Conservation (phyloP, 2,888 invertebrate species). For the Epinotia nisella region DNA sequence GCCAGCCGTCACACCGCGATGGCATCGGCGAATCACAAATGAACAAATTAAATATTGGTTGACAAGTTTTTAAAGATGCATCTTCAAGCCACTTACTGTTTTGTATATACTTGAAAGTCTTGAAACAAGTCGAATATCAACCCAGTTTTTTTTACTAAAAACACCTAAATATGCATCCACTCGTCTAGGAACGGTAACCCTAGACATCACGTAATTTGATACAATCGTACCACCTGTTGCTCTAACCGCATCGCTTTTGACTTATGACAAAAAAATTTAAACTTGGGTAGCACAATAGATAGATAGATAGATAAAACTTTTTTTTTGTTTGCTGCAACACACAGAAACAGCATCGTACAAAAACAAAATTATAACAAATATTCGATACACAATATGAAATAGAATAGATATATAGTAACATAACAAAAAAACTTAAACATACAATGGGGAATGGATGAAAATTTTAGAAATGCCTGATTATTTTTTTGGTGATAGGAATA, state of each 20-base stretch:
- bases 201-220: slow-evolving; percentile 64
- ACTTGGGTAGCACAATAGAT: slow-evolving; percentile 59
- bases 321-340: too few relatives aligned
- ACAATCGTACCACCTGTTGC: slow-evolving; percentile 67
- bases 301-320: too few relatives aligned
- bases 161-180: slow-evolving; percentile 47
- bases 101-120: neutral
- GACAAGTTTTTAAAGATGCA: neutral
- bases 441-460: too few relatives aligned
- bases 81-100: neutral
- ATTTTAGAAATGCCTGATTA: too few relatives aligned
- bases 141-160: slow-evolving; percentile 38
- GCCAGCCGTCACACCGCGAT: slow-evolving; percentile 18
- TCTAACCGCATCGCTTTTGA: slow-evolving; percentile 63
- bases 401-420: too few relatives aligned
- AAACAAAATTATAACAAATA: too few relatives aligned
- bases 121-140: neutral
- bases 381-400: too few relatives aligned
- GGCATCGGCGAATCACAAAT: slow-evolving; percentile 2
- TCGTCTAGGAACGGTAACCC: slow-evolving; percentile 26
- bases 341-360: too few relatives aligned
- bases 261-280: slow-evolving; percentile 65
- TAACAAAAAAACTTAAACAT: too few relatives aligned
- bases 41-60: neutral
- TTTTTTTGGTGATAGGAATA: too few relatives aligned